Conservation (phyloP, 2,888 invertebrate genomes). For the Trichopoda pennipes region DNA sequence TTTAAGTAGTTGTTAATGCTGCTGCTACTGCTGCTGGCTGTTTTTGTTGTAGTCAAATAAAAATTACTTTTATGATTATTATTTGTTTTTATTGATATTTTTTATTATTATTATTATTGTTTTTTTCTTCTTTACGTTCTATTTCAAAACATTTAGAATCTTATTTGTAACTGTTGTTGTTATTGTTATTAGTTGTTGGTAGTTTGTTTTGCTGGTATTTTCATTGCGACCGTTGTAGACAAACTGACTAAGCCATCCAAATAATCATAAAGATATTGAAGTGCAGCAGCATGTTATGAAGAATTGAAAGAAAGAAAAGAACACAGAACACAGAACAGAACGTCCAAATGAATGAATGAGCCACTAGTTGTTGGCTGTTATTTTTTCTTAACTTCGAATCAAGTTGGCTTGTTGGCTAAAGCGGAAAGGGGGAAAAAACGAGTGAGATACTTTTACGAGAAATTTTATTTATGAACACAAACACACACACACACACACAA, state of each 20-base stretch:
- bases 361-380: constrained; percentile 67
- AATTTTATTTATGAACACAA: constrained; percentile 35
- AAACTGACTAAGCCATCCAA: constrained; percentile 66
- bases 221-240: constrained; percentile 67
- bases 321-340: constrained; percentile 49
- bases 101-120: constrained; percentile 48
- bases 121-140: constrained; percentile 38
- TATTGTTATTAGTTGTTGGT: constrained; percentile 47
- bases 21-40: constrained; percentile 63
- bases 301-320: constrained; percentile 46
- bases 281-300: constrained; percentile 60
- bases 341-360: constrained; percentile 56
- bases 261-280: constrained; percentile 66
- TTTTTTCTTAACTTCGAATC: constrained; percentile 1
- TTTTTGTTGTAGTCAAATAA: constrained; percentile 67
- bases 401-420: constrained; percentile 38
- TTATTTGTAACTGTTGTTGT: constrained; percentile 30
- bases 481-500: constrained; percentile 34
- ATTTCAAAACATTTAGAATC: constrained; percentile 41
- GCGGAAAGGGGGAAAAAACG: constrained; percentile 37
- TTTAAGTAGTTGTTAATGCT: constrained; percentile 62
- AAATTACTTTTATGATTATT: constrained; percentile 70
- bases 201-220: constrained; percentile 60
- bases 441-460: constrained; percentile 60
- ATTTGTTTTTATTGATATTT: constrained; percentile 64